Evolutionary conservation across 2,888 invertebrate genomes (phyloP).

Genomic region (Boloria euphrosyne): DNA sequence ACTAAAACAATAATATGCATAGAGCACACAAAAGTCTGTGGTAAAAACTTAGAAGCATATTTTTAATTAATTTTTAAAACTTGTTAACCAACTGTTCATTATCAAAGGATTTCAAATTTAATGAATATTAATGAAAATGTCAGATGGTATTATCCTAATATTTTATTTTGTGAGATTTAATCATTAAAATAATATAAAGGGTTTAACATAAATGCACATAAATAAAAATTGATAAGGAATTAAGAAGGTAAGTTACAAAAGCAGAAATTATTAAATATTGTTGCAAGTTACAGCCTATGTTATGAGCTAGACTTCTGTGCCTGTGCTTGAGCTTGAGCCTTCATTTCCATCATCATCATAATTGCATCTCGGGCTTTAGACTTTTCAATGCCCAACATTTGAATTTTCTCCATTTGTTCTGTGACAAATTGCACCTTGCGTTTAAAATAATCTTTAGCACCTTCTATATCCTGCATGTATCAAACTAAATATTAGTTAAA

Average conservation of each 20-base stretch:
- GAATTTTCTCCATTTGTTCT: conserved; percentile 97
- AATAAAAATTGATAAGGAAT: conserved; percentile 28
- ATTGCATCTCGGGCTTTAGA: conserved; percentile 90
- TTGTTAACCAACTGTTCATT: no score
- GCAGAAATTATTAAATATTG: conserved; percentile 26
- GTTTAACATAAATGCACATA: conserved; percentile 24
- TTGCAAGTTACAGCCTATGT: conserved; percentile 42
- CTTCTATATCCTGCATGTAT: conserved; percentile 84
- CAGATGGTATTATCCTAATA: no score
- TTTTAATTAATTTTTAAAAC: no score
- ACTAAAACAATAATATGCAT: no score
- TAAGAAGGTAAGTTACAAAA: conserved; percentile 15
- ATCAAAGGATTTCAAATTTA: no score
- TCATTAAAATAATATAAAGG: background rate
- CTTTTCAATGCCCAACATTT: conserved; percentile 91
- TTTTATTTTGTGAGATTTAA: background rate
- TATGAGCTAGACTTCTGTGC: conserved; percentile 70
- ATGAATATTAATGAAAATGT: no score
- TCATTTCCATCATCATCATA: conserved; percentile 89
- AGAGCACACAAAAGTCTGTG: no score
- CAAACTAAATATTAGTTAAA: background rate
- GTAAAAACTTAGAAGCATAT: no score
- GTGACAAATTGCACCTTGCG: conserved; percentile 94
- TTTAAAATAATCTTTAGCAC: conserved; percentile 95
- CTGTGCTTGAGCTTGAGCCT: conserved; percentile 81